phyloP scores from a whole-genome alignment of 2,797 vertebrate species.

The Epinephelus malabaricus region DNA sequence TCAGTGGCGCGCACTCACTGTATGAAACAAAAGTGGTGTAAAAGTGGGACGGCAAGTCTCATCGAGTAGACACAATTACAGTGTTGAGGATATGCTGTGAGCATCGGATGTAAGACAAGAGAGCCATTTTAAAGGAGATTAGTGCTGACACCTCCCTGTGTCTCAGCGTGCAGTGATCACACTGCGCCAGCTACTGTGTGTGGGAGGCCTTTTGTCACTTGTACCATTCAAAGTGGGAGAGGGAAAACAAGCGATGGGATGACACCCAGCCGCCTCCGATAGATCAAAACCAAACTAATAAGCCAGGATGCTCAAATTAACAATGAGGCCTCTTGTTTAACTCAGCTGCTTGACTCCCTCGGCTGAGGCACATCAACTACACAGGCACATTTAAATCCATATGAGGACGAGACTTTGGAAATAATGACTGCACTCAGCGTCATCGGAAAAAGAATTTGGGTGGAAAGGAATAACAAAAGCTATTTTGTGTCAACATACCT shows the following conservation, averaged over 20 bases:
- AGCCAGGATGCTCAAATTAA: conserved; percentile 84
- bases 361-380: conserved; percentile 62
- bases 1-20: conserved; percentile 61
- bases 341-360: conserved; percentile 77
- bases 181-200: conserved; percentile 80
- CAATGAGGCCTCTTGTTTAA: conserved; percentile 82
- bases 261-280: conserved; percentile 80
- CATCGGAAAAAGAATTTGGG: conserved; percentile 35
- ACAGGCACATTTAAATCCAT: conserved; percentile 74
- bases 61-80: conserved; percentile 83
- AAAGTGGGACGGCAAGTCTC: conserved; percentile 79
- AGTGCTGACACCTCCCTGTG: conserved; percentile 85
- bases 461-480: conserved; percentile 45
- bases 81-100: conserved; percentile 71
- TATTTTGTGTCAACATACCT: conserved; percentile 58
- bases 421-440: conserved; percentile 67
- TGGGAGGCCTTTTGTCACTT: conserved; percentile 88
- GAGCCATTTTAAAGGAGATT: conserved; percentile 86
- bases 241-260: conserved; percentile 79
- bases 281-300: conserved; percentile 87
- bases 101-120: conserved; percentile 83
- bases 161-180: conserved; percentile 84
- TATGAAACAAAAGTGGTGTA: conserved; percentile 69
- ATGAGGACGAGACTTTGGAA: conserved; percentile 65
- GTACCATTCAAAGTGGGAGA: conserved; percentile 84